Evolutionary conservation across 2,113 vertebrate genomes (phyloP), one percentile per base, ranked within the genome.

Genomic region (Machaerirhynchus nigripectus): DNA sequence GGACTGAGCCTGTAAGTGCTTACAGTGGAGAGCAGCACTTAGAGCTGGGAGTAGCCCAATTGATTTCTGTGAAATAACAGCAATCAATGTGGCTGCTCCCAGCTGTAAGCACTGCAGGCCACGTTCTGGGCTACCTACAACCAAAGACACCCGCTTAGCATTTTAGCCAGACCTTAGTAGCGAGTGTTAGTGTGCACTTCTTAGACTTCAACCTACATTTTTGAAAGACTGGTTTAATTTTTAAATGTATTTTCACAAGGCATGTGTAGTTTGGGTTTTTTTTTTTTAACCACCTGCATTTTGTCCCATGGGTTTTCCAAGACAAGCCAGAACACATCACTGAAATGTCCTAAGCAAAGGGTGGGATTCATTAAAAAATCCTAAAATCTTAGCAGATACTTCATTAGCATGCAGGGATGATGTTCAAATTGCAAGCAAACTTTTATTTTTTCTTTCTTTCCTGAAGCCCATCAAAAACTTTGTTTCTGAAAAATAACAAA

Each of bases 31-130:
- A 93, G 69, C 84, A 91, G 69, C 57, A 53, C 33, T 90, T 35
- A 37, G 13, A 75, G 76, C 76, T 87, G 50, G 73, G 87, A 94
- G 24, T 9, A 53, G n/a, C 87, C 50, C 31, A 26, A n/a, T 37
- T 70, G 89, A 94, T 90, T 92, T 88, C 61, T 76, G 39, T 55
- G 70, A 67, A 80, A 79, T 79, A 90, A 92, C 2, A 92, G 87
- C 86, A 79, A 86, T 83, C 71, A 50, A 21, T 60, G 61, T 26
- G 67, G 65, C 28, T 86, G 5, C 53, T 88, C 52, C 61, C 84
- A 86, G 84, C 61, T 59, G 70, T 55, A 74, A 71, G 65, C 67
- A 19, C 27, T 55, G 15, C 23, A 55, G 87, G 33, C 13, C 42
- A 40, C 28, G 35, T 71, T 67, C n/a, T 55, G 17, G 53, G 24